Percentiles rank a stretch among this genome's conserved stretches.
Conservation (phyloP, 2,113 vertebrate genomes). For the Hiodon tergisus region DNA sequence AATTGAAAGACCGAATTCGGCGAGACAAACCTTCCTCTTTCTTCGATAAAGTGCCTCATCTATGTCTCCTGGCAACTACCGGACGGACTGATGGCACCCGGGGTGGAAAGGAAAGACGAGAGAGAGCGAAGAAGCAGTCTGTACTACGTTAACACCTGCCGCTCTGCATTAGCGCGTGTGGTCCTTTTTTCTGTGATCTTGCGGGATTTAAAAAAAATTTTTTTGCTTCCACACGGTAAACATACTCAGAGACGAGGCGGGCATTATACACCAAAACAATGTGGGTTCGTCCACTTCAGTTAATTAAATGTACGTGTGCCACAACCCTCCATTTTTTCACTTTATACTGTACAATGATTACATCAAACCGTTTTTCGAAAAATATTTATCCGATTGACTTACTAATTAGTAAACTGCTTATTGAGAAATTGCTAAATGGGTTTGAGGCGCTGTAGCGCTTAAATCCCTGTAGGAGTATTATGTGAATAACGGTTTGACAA, state of each 20-base stretch:
- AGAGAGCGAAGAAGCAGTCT: neutral
- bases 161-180: too few relatives aligned
- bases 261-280: neutral
- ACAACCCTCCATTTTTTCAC: neutral
- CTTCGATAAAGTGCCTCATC: slow-evolving; percentile 11
- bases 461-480: neutral
- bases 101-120: neutral
- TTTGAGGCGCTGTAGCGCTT: neutral
- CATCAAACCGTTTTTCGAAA: neutral
- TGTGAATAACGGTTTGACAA: neutral
- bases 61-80: slow-evolving; percentile 6
- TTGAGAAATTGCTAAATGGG: slow-evolving; percentile 8
- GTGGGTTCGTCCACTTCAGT: neutral
- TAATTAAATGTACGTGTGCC: neutral
- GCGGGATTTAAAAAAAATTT: neutral
- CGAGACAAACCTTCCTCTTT: neutral
- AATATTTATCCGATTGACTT: neutral
- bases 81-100: neutral
- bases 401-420: neutral
- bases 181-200: neutral
- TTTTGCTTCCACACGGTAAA: neutral
- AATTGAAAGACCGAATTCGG: neutral
- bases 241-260: neutral
- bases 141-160: neutral
- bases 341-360: neutral